phyloP scores from a whole-genome alignment of 1,140 invertebrate genomes.

The Ceratina australensis region DNA sequence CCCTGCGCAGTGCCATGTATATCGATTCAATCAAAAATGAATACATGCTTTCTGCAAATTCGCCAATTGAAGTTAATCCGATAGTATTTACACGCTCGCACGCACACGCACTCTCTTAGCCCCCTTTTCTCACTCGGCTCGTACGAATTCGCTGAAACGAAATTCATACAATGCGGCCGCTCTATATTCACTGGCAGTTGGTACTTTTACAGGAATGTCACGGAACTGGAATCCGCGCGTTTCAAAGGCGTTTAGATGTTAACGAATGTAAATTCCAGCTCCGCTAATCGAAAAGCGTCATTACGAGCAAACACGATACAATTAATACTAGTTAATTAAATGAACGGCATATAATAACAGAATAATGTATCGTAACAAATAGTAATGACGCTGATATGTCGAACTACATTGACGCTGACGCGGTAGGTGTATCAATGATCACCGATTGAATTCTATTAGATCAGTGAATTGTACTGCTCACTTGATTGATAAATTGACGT shows the following conservation, averaged over 20 bases:
- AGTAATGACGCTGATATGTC: background rate
- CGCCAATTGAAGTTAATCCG: slow-evolving; percentile 39
- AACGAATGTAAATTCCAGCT: slow-evolving; percentile 13
- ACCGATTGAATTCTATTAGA: no score
- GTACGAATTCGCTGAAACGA: slow-evolving; percentile 46
- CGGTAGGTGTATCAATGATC: no score
- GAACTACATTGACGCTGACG: no score
- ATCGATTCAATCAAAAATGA: no score
- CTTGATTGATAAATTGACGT: no score
- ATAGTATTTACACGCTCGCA: slow-evolving; percentile 59
- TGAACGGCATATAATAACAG: background rate
- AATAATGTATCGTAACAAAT: no score
- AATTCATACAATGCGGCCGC: slow-evolving; percentile 37
- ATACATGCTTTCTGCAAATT: no score
- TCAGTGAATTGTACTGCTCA: no score
- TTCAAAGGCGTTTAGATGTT: slow-evolving; percentile 11
- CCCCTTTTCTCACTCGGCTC: slow-evolving; percentile 15
- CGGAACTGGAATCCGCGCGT: background rate
- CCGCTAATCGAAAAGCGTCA: slow-evolving; percentile 2
- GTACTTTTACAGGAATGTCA: background rate
- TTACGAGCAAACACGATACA: no score
- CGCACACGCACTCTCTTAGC: slow-evolving; percentile 4
- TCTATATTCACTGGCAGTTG: slow-evolving; percentile 46
- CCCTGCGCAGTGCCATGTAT: no score
- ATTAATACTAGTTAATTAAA: background rate